phyloP scores from a whole-genome alignment of 1,140 invertebrate species.

The Drosophila cardini region DNA sequence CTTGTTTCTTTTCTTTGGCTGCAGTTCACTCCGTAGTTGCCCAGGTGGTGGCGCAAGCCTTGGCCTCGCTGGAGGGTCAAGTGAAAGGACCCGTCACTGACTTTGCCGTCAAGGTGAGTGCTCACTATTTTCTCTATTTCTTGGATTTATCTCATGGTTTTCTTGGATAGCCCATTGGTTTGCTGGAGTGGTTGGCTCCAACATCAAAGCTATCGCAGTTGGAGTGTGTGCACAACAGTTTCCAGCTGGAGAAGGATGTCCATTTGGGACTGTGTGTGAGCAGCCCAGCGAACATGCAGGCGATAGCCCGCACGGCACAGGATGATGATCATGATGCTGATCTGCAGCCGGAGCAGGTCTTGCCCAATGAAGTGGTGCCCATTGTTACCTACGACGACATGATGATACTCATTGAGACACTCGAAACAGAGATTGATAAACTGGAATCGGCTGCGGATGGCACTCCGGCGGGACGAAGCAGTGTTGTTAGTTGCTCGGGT shows the following conservation, averaged over 20 bases:
- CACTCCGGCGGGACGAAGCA: constrained; percentile 85
- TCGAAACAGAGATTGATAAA: constrained; percentile 92
- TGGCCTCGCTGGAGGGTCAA: constrained; percentile 91
- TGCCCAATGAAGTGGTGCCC: constrained; percentile 90
- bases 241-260: constrained; percentile 96
- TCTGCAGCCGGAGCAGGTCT: constrained; percentile 90
- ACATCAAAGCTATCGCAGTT: constrained; percentile 92
- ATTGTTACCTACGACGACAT: constrained; percentile 90
- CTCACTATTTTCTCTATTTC: neutral
- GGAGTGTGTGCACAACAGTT: constrained; percentile 96
- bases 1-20: constrained; percentile 62
- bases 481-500: constrained; percentile 85
- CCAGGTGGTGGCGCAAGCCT: constrained; percentile 94
- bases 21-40: constrained; percentile 93
- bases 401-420: constrained; percentile 92
- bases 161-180: constrained; percentile 73
- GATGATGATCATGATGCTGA: constrained; percentile 91
- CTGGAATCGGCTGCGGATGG: constrained; percentile 88
- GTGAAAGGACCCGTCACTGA: constrained; percentile 88
- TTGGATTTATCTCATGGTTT: neutral
- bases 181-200: constrained; percentile 84
- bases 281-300: constrained; percentile 86
- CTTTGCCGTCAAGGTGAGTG: constrained; percentile 86
- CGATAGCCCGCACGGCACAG: constrained; percentile 86
- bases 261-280: constrained; percentile 90